A percentile compares a stretch with the other conserved stretches of the same genome.
Evolutionary conservation across 2,888 invertebrate species (phyloP).

Genomic region (Cosmopolites sordidus): DNA sequence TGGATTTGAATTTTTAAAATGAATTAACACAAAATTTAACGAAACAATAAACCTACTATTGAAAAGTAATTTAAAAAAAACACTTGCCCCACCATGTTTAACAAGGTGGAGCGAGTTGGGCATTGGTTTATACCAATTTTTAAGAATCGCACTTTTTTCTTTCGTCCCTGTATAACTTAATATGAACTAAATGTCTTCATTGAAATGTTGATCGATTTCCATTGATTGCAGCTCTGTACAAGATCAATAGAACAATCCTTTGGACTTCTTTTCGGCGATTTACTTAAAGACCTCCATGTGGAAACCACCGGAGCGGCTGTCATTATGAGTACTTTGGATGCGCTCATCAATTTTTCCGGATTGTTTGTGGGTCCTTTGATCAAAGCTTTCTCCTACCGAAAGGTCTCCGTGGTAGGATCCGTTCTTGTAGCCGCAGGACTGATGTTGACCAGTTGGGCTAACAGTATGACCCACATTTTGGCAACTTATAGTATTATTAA

Average conservation of each 20-base stretch:
- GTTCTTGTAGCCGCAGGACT: slow-evolving; percentile 63
- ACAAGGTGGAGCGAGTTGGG: too few relatives aligned
- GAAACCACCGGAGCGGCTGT: slow-evolving; percentile 71
- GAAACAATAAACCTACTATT: too few relatives aligned
- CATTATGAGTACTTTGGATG: slow-evolving; percentile 71
- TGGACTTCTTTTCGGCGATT: slow-evolving; percentile 72
- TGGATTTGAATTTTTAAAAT: too few relatives aligned
- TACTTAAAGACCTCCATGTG: slow-evolving; percentile 63
- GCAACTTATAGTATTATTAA: slow-evolving; percentile 71
- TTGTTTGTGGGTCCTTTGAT: slow-evolving; percentile 73
- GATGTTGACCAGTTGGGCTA: slow-evolving; percentile 63
- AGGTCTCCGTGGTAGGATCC: slow-evolving; percentile 65
- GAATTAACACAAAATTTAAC: too few relatives aligned
- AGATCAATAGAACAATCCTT: slow-evolving; percentile 78
- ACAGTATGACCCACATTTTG: slow-evolving; percentile 67
- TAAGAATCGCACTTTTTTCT: too few relatives aligned
- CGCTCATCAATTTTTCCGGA: slow-evolving; percentile 74
- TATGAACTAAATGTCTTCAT: too few relatives aligned
- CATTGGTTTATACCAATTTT: too few relatives aligned
- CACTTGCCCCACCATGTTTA: too few relatives aligned
- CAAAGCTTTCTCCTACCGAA: slow-evolving; percentile 69
- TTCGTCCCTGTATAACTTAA: too few relatives aligned
- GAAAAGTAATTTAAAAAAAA: too few relatives aligned
- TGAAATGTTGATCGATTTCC: too few relatives aligned
- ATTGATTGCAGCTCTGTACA: slow-evolving; percentile 62